Evolutionary conservation across 2,113 vertebrate species (phyloP).

Genomic region (Dipodomys merriami): DNA sequence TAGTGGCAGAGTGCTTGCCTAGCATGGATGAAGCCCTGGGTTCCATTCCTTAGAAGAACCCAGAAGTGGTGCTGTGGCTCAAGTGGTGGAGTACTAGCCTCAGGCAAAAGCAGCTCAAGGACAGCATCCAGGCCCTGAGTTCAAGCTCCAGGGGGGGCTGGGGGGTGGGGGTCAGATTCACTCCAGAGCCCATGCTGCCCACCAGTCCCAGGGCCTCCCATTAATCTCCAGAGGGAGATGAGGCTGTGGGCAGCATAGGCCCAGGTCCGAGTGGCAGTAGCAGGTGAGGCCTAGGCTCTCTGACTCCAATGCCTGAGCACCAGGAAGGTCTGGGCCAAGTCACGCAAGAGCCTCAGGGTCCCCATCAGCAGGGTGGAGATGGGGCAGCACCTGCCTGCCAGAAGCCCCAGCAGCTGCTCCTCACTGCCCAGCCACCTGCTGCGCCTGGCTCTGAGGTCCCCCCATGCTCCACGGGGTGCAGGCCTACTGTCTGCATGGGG

Average conservation of each 20-base stretch:
- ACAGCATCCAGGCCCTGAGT: too few relatives aligned
- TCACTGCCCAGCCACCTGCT: constrained; percentile 11
- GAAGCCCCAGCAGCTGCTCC: not conserved
- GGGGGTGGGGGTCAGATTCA: fast-evolving
- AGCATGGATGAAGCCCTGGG: too few relatives aligned
- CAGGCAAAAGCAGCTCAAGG: too few relatives aligned
- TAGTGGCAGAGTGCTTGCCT: too few relatives aligned
- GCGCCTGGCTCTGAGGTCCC: not conserved
- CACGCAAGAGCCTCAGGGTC: not conserved
- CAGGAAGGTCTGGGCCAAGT: not conserved
- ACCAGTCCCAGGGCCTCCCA: not conserved
- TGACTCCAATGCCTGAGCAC: not conserved
- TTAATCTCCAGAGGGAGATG: constrained; percentile 12
- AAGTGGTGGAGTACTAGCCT: too few relatives aligned
- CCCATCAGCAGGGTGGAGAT: not conserved
- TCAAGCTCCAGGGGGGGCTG: not conserved
- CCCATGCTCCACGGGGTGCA: too few relatives aligned
- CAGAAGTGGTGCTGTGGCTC: too few relatives aligned
- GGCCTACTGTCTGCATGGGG: not conserved
- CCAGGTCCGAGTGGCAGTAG: not conserved
- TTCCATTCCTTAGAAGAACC: too few relatives aligned
- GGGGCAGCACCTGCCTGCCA: not conserved
- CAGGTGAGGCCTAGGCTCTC: not conserved
- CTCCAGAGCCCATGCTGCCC: fast-evolving
- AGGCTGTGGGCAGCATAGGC: not conserved